phyloP scores from a whole-genome alignment of 2,888 invertebrate genomes.

The Eurois occulta region DNA sequence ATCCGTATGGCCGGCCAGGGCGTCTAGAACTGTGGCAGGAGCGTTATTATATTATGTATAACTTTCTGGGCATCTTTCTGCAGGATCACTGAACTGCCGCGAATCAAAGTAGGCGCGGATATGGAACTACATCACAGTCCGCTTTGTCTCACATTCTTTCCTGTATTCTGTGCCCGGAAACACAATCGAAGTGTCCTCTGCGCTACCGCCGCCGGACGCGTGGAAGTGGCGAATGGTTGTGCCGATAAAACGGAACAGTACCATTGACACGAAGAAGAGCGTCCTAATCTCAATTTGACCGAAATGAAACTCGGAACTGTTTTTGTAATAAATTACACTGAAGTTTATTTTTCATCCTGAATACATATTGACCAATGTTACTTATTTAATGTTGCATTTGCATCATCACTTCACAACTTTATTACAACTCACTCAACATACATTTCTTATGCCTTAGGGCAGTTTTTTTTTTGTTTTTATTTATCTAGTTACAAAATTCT shows the following conservation, averaged over 20 bases:
- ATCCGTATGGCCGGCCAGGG: too few relatives aligned
- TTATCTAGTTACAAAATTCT: constrained; percentile 88
- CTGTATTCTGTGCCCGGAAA: not conserved
- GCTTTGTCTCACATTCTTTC: not conserved
- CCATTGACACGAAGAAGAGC: not conserved
- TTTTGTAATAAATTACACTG: constrained; percentile 90
- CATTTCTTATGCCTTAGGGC: constrained; percentile 84
- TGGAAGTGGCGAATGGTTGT: not conserved
- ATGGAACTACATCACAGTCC: not conserved
- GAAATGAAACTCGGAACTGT: constrained; percentile 71
- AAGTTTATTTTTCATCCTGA: constrained; percentile 90
- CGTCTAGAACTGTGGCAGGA: not conserved
- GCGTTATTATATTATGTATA: not conserved
- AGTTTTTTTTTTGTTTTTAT: constrained; percentile 78
- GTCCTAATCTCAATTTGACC: not conserved
- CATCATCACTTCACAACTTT: constrained; percentile 86
- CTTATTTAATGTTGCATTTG: constrained; percentile 78
- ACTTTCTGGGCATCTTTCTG: not conserved
- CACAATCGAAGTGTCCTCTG: not conserved
- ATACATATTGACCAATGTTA: constrained; percentile 88
- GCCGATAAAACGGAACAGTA: not conserved
- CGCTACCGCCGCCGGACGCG: not conserved
- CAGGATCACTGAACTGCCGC: not conserved
- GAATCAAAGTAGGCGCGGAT: not conserved
- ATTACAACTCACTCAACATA: constrained; percentile 87